Conservation (phyloP, 2,113 vertebrate species). For the Talpa occidentalis region DNA sequence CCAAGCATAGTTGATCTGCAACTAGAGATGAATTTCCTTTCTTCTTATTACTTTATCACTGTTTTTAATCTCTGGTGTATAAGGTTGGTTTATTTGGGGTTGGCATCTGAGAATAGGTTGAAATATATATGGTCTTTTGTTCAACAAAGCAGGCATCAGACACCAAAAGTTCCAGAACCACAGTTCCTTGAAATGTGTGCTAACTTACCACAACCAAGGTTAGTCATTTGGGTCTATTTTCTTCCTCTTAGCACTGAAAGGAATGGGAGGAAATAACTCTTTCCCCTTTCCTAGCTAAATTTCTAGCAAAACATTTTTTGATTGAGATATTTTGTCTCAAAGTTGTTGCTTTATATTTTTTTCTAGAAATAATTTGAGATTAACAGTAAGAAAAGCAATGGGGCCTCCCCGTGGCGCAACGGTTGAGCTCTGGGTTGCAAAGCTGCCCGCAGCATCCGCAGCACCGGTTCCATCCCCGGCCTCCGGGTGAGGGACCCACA, state of each 20-base stretch:
- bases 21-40: background rate
- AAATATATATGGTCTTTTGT: background rate
- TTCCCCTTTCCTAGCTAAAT: slow-evolving; percentile 24
- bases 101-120: background rate
- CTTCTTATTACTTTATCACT: background rate
- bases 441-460: too few relatives aligned
- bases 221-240: background rate
- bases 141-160: background rate
- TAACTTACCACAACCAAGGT: background rate
- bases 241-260: slow-evolving; percentile 20
- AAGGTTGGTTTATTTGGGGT: background rate
- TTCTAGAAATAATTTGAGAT: slow-evolving; percentile 40
- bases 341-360: slow-evolving; percentile 42
- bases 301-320: slow-evolving; percentile 8
- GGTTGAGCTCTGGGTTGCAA: too few relatives aligned
- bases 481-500: too few relatives aligned
- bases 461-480: too few relatives aligned
- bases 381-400: slow-evolving; percentile 51
- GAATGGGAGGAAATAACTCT: background rate
- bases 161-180: background rate
- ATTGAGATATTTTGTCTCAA: slow-evolving; percentile 13
- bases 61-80: background rate
- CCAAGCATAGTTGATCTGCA: background rate
- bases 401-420: too few relatives aligned
- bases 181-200: background rate